phyloP scores from a whole-genome alignment of 2,888 invertebrate genomes.

The Tridacna crocea region DNA sequence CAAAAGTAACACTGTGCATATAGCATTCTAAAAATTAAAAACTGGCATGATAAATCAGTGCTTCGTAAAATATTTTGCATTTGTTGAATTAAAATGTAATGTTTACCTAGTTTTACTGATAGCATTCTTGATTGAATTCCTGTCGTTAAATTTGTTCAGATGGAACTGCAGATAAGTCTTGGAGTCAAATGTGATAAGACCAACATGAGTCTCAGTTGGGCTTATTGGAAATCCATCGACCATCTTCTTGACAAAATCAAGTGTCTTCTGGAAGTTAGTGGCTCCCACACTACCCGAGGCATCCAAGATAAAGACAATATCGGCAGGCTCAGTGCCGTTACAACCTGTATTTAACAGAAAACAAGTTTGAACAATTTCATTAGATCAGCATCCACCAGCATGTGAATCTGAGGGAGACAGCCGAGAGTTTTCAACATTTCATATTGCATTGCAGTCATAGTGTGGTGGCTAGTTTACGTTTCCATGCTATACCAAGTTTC shows the following conservation, averaged over 20 bases:
- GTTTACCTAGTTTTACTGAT: constrained; percentile 56
- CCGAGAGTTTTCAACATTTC: too few relatives aligned
- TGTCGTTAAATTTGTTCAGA: constrained; percentile 75
- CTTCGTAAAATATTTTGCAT: too few relatives aligned
- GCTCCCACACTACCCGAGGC: constrained; percentile 77
- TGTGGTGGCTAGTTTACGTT: too few relatives aligned
- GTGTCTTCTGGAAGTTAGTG: constrained; percentile 71
- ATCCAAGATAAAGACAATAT: constrained; percentile 79
- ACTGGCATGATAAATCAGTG: too few relatives aligned
- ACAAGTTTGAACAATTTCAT: too few relatives aligned
- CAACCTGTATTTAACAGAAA: constrained; percentile 52
- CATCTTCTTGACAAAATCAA: constrained; percentile 74
- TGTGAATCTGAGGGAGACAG: too few relatives aligned
- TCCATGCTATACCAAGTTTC: too few relatives aligned
- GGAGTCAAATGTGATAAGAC: constrained; percentile 71
- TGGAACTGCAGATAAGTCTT: constrained; percentile 75
- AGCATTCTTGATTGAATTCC: constrained; percentile 68
- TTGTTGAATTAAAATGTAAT: not conserved
- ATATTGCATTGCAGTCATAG: too few relatives aligned
- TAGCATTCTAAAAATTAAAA: too few relatives aligned
- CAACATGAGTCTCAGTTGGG: constrained; percentile 70
- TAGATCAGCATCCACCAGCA: too few relatives aligned
- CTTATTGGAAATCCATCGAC: constrained; percentile 72
- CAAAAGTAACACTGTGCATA: too few relatives aligned
- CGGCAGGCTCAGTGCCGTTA: constrained; percentile 67